Percentiles rank a stretch among this genome's conserved stretches.
phyloP scores from a whole-genome alignment of 2,113 vertebrate genomes.

The Fregetta grallaria region DNA sequence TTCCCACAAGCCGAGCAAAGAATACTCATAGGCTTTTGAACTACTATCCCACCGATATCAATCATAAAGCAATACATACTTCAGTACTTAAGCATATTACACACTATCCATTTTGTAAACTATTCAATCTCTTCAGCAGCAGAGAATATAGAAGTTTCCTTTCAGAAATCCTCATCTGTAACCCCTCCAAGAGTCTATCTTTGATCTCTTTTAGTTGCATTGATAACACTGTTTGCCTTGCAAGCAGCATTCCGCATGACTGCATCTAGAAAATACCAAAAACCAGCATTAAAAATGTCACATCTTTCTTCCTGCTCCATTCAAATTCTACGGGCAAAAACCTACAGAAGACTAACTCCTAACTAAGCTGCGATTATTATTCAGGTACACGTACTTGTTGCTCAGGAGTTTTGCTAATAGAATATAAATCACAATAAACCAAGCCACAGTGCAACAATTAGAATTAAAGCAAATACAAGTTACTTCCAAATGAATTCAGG shows the following conservation, averaged over 20 bases:
- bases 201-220: background rate
- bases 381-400: background rate
- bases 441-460: background rate
- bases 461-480: background rate
- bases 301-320: background rate
- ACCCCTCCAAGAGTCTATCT: background rate
- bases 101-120: background rate
- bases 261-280: background rate
- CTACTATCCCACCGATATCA: background rate
- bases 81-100: background rate
- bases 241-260: background rate
- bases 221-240: background rate
- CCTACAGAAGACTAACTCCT: background rate
- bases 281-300: background rate
- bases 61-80: background rate
- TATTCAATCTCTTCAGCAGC: background rate
- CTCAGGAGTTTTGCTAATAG: background rate
- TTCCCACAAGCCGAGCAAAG: background rate
- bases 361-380: slow-evolving; percentile 1
- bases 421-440: background rate
- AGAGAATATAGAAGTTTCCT: background rate
- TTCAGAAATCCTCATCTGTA: background rate
- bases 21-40: background rate
- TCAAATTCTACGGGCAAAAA: slow-evolving; percentile 9
- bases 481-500: background rate